phyloP scores from a whole-genome alignment of 1,140 invertebrate species.

The Ceratitis capitata region DNA sequence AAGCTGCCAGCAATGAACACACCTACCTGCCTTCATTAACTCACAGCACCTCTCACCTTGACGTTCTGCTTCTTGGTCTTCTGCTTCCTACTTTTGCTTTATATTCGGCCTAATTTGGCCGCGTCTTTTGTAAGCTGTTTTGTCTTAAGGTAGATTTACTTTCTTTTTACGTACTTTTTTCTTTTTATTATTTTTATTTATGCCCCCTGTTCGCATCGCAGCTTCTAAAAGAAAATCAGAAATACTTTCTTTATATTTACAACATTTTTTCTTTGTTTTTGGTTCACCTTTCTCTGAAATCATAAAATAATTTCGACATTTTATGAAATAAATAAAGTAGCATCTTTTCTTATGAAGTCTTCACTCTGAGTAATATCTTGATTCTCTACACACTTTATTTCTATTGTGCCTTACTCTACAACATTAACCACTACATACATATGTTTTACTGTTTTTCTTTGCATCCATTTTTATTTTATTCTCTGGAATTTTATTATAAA shows the following conservation, averaged over 20 bases:
- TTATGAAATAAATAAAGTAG: neutral
- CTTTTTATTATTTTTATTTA: neutral
- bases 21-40: neutral
- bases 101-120: neutral
- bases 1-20: neutral
- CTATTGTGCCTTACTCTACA: neutral
- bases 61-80: neutral
- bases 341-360: too few species aligned
- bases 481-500: neutral
- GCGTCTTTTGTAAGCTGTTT: neutral
- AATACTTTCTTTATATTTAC: neutral
- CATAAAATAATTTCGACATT: neutral
- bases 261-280: neutral
- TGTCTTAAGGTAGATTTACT: neutral
- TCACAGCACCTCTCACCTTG: neutral
- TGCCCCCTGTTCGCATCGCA: neutral
- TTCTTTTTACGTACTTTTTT: neutral
- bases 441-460: neutral
- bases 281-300: neutral
- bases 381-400: neutral
- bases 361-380: neutral
- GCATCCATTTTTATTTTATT: neutral
- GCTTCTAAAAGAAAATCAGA: neutral
- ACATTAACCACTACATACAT: neutral
- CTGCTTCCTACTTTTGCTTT: neutral